Evolutionary conservation across 2,888 invertebrate species (phyloP).

Genomic region (Noctua comes): DNA sequence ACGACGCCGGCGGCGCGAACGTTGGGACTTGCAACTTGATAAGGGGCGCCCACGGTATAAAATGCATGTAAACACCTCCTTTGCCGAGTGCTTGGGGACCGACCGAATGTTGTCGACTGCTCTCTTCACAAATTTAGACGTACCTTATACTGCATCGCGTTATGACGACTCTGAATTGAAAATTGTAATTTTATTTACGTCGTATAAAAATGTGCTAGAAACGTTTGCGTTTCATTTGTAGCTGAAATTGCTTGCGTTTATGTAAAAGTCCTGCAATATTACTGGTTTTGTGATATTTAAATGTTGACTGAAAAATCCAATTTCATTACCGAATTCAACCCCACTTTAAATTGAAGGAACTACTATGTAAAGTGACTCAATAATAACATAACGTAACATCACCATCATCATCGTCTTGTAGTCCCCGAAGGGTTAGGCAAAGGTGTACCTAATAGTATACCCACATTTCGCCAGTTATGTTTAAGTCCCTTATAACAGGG

Average conservation of each 20-base stretch:
- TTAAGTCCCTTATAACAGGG: no score
- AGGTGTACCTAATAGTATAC: no score
- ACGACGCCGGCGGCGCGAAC: conserved; percentile 84
- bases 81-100: conserved; percentile 77
- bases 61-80: conserved; percentile 88
- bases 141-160: conserved; percentile 57
- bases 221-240: conserved; percentile 53
- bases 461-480: neutral
- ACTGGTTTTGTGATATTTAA: conserved; percentile 32
- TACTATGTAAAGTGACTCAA: neutral
- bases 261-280: conserved; percentile 38
- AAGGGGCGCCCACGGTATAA: conserved; percentile 82
- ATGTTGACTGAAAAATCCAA: conserved; percentile 14
- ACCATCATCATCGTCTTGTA: neutral
- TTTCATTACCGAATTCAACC: neutral
- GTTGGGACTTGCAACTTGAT: conserved; percentile 86
- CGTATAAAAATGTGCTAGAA: conserved; percentile 56
- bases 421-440: neutral
- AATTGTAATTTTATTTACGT: conserved; percentile 70
- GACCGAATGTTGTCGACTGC: conserved; percentile 80
- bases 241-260: conserved; percentile 57
- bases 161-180: conserved; percentile 69
- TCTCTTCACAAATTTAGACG: conserved; percentile 76
- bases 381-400: neutral
- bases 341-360: neutral